Conservation (phyloP, 1,140 invertebrate genomes). For the Helicoverpa zea region DNA sequence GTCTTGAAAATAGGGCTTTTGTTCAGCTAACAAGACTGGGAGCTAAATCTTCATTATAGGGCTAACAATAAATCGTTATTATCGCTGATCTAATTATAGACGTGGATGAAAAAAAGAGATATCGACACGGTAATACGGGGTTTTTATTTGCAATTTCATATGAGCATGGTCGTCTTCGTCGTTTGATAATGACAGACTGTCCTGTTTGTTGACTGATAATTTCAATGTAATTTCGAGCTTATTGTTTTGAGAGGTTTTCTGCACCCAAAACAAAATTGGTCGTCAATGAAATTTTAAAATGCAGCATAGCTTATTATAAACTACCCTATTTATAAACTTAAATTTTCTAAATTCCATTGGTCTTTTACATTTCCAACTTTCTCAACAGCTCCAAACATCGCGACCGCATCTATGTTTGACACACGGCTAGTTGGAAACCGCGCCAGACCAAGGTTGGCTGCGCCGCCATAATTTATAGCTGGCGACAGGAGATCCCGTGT, state of each 20-base stretch:
- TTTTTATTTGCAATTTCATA: slow-evolving; percentile 28
- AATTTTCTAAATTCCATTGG: too few relatives aligned
- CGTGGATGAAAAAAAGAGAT: slow-evolving; percentile 55
- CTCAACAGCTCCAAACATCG: neutral
- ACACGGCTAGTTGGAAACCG: slow-evolving; percentile 53
- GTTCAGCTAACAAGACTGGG: slow-evolving; percentile 56
- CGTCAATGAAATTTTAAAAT: too few relatives aligned
- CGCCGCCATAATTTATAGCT: slow-evolving; percentile 71
- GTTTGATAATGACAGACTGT: slow-evolving; percentile 12
- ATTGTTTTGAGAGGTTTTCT: too few relatives aligned
- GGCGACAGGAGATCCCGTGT: slow-evolving; percentile 71
- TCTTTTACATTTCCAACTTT: too few relatives aligned
- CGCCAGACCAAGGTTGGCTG: slow-evolving; percentile 53
- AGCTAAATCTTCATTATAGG: slow-evolving; percentile 81
- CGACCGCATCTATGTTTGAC: slow-evolving; percentile 25
- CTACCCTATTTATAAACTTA: too few relatives aligned
- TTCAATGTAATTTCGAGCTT: neutral
- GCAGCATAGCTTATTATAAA: too few relatives aligned
- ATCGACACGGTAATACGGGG: neutral
- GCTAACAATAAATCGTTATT: slow-evolving; percentile 70
- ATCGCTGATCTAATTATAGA: slow-evolving; percentile 75
- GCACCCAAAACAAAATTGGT: too few relatives aligned
- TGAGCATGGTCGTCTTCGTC: neutral
- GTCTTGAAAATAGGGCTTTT: slow-evolving; percentile 60
- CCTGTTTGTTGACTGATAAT: neutral